Conservation (phyloP, 2,113 vertebrate species). For the Maccullochella peelii region DNA sequence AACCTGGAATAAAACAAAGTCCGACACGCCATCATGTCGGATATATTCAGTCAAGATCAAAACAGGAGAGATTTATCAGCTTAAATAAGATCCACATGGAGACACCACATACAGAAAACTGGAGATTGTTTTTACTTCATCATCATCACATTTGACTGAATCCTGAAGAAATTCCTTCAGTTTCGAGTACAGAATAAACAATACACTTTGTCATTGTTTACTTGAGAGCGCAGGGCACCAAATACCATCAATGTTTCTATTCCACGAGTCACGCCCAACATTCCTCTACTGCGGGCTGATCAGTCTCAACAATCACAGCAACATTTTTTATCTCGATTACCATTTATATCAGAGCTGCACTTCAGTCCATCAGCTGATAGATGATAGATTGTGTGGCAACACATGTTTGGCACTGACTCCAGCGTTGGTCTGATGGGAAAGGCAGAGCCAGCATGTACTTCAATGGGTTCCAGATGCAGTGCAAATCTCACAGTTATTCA, state of each 20-base stretch:
- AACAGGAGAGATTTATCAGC: conserved; percentile 9
- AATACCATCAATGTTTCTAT: conserved; percentile 19
- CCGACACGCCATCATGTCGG: background rate
- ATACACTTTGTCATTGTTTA: background rate
- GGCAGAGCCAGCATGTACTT: conserved; percentile 21
- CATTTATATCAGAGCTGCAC: conserved; percentile 41
- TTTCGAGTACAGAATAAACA: background rate
- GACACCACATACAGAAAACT: background rate
- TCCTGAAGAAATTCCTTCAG: background rate
- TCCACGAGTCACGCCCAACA: conserved; percentile 44
- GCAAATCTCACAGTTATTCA: conserved; percentile 41
- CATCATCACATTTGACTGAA: conserved; percentile 11
- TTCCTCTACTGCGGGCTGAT: conserved; percentile 43
- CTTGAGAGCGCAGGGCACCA: background rate
- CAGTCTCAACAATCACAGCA: conserved; percentile 33
- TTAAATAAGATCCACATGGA: conserved; percentile 13
- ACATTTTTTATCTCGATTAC: conserved; percentile 46
- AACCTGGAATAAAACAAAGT: conserved; percentile 19
- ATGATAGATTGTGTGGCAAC: conserved; percentile 51
- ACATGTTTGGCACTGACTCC: conserved; percentile 48
- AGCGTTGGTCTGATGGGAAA: conserved; percentile 29
- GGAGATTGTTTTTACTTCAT: background rate
- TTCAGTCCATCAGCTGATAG: conserved; percentile 46
- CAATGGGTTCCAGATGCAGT: conserved; percentile 46
- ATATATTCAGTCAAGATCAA: conserved; percentile 39